Evolutionary conservation across 2,888 invertebrate species (phyloP), one percentile per base, ranked within the genome.

Genomic region (Drosophila prostipennis): DNA sequence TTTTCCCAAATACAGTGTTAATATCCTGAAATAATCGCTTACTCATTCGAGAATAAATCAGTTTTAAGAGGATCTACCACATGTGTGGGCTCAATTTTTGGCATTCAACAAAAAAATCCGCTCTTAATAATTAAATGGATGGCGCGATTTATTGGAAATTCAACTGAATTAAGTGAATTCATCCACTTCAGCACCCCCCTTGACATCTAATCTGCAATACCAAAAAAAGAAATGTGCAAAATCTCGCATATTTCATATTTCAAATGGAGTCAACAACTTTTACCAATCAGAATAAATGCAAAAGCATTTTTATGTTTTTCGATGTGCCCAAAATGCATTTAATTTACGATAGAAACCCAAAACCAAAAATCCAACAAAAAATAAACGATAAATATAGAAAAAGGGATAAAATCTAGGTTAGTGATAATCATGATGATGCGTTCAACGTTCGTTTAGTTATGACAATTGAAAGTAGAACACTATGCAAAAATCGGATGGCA

Each of bases 381-480:
- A 39, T 6, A 10, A 55, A 39, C 5, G 32, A 46, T 59, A 63
- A 60, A 34, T 29, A 57, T 57, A 57, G 54, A 32, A 53, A 34
- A 32, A 26, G 13, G 36, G 32, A 49, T 26, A 45, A 63, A 56
- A 68, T 8, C 69, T 83, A 83, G 82, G 82, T 83, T 83, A 83
- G 82, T 83, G 82, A 83, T 87, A 87, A 80, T 78, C 81, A 77
- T 67, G 72, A 87, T 74, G 81, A 87, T 74, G 81, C 84, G 87
- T 81, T 87, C 71, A 86, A 87, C 84, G 81, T 86, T 78, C 81
- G 72, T 80, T 81, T 87, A 80, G 85, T 84, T 81, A 84, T 81
- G 84, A 72, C 60, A 84, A 84, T 84, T 72, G 61, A 56, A 65
- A 59, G 48, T 67, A 64, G 67, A 37, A 53, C 34, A 57, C 29